Base-by-base conservation (phyloP, 2,888 invertebrate species). In the Hemistola chrysoprasaria region DNA sequence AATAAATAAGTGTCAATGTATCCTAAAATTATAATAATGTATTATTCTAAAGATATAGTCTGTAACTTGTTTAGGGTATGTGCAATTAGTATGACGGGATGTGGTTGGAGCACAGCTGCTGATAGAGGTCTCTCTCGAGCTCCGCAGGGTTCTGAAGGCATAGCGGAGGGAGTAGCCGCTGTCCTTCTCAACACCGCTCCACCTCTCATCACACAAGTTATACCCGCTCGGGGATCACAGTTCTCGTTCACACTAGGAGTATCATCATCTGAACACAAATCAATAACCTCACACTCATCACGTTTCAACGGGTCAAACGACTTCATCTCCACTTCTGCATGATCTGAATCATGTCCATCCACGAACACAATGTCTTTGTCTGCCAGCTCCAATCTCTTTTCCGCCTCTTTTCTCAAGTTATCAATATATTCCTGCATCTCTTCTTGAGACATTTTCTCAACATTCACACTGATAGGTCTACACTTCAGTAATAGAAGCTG, bases 181-280 rank as follows among this genome's bases (percentile, higher is more conserved):
- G 84, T 78, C 32, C 84, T 71, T 23, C 84, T 65, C 39, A 83
- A 54, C 39, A 85, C 78, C 6, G 83, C 78, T 6, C 81, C 79
- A 1, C 83, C 80, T 20, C 79, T 71, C 79, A 85, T 76, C 43
- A 85, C 78, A 49, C 84, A 83, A 6, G 84, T 61, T 44, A 84
- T 71, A 4, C 79, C 84, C 7, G 67, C 82, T 11, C 79, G 76
- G 6, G 86, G 88, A 56, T 85, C 88, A 64, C 78, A 81, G 53
- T 87, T 87, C 56, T 87, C 86, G 50, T 86, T 86, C 5, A 68
- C 80, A 63, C 71, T 71, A 25, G 73, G 56, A 54, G 66, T 68
- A 46, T 93, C 93, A 56, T 93, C 93, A 41, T 93, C 93, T 1
- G 93, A 93, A 71, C 93, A 93, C 65, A 93, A 86, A 68, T 93